Conservation (phyloP, 2,888 invertebrate genomes). For the Netelia melanura region DNA sequence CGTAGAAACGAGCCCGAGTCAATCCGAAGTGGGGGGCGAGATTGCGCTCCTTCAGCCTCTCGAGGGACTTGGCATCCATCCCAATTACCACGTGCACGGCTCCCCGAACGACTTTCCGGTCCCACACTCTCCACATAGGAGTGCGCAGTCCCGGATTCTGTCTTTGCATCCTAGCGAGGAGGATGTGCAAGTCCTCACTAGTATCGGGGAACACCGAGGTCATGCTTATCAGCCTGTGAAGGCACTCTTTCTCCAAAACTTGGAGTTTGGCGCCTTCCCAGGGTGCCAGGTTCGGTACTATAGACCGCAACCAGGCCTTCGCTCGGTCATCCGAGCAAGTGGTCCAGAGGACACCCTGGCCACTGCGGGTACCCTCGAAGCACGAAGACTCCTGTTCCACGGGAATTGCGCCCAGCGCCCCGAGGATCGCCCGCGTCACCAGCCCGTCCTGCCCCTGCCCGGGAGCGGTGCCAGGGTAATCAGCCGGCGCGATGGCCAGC, state of each 20-base stretch:
- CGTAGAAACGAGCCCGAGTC: constrained; percentile 37
- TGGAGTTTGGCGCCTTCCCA: background rate
- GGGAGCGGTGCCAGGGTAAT: no score
- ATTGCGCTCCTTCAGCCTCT: background rate
- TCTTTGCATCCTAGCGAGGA: constrained; percentile 54
- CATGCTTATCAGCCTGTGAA: constrained; percentile 25
- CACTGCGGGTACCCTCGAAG: no score
- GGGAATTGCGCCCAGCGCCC: constrained; percentile 34
- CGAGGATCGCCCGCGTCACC: no score
- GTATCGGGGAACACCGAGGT: constrained; percentile 31
- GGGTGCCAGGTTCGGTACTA: background rate
- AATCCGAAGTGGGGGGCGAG: constrained; percentile 38
- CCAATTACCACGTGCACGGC: constrained; percentile 61
- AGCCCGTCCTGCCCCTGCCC: no score
- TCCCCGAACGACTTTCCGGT: constrained; percentile 44
- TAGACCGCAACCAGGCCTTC: constrained; percentile 15
- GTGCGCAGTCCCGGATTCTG: constrained; percentile 65
- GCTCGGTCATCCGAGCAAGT: constrained; percentile 36
- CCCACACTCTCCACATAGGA: constrained; percentile 63
- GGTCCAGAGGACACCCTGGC: background rate
- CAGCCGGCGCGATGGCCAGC: no score
- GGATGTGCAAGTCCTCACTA: background rate
- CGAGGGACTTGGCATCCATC: constrained; percentile 49
- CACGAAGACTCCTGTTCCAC: background rate
- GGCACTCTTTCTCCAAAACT: constrained; percentile 14